Conservation (phyloP, 1,140 invertebrate genomes). For the Calephelis virginiensis region DNA sequence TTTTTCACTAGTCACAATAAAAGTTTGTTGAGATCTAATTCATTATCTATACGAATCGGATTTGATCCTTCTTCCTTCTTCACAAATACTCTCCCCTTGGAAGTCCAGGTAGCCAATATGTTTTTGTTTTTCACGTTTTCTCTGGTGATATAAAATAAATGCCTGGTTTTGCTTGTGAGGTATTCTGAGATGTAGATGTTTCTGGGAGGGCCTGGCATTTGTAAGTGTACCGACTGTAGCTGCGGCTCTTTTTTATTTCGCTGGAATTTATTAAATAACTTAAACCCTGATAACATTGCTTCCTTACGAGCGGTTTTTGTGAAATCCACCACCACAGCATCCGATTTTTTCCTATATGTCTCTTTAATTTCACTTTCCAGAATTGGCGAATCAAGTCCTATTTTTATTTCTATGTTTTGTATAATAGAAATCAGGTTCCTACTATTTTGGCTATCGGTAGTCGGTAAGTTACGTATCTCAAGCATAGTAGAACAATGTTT, state of each 20-base stretch:
- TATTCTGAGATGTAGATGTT: not conserved
- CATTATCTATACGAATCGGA: slow-evolving; percentile 12
- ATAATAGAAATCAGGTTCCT: not conserved
- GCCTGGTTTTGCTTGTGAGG: not conserved
- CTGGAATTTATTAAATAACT: not conserved
- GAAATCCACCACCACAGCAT: slow-evolving; percentile 22
- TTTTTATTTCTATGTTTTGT: slow-evolving; percentile 2
- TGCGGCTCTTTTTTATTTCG: not conserved
- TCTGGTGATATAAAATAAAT: slow-evolving; percentile 20
- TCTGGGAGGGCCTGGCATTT: not conserved
- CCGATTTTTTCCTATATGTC: slow-evolving; percentile 9
- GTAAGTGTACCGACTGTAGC: not conserved
- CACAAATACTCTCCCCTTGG: slow-evolving; percentile 20
- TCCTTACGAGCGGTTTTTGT: slow-evolving; percentile 15
- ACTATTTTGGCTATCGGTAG: slow-evolving; percentile 1
- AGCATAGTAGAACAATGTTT: not conserved
- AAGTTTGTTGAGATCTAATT: not conserved
- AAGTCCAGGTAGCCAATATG: slow-evolving; percentile 21
- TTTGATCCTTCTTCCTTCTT: slow-evolving; percentile 20
- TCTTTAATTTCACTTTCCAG: slow-evolving; percentile 19
- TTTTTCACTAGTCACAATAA: not conserved
- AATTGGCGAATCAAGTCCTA: slow-evolving; percentile 4
- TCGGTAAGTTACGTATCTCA: not conserved
- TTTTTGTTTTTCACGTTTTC: slow-evolving; percentile 20
- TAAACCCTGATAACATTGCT: not conserved